A percentile compares a stretch with the other conserved stretches of the same genome.
These are phyloP conservation scores for Samia ricini DNA, from an alignment of 1,140 invertebrate genomes.

Conservation along the genomic window DNA sequence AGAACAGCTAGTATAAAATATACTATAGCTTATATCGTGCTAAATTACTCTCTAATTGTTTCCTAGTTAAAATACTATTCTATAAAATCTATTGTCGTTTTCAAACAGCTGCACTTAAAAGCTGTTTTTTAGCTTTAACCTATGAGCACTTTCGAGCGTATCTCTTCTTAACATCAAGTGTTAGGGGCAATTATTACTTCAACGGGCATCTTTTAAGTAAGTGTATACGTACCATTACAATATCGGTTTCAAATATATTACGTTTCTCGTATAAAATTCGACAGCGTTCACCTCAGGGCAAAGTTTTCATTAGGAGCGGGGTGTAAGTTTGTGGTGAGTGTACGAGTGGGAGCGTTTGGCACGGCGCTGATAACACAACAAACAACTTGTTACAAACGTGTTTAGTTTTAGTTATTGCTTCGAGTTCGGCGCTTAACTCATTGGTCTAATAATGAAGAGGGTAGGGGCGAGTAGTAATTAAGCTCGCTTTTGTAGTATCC, in stretches of 20 bases:
- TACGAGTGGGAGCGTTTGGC: conserved; percentile 62
- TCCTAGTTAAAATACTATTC: too few species aligned
- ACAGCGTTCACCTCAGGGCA: conserved; percentile 47
- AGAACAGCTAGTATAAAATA: too few species aligned
- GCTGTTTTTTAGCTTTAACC: too few species aligned
- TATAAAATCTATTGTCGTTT: too few species aligned
- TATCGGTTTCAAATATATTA: conserved; percentile 9
- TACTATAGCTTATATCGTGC: too few species aligned
- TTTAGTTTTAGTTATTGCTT: conserved; percentile 74
- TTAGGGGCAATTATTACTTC: neutral
- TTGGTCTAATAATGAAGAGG: conserved; percentile 68
- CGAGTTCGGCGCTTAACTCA: conserved; percentile 68
- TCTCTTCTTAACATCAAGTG: too few species aligned
- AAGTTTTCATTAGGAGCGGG: conserved; percentile 69
- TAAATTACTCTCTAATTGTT: too few species aligned
- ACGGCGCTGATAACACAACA: conserved; percentile 70
- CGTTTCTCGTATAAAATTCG: conserved; percentile 32
- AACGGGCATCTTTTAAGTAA: too few species aligned
- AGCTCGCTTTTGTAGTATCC: conserved; percentile 36
- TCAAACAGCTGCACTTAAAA: too few species aligned
- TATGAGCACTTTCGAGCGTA: too few species aligned
- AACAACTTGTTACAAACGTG: conserved; percentile 74
- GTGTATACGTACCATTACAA: neutral
- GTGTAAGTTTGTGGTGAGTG: conserved; percentile 63
- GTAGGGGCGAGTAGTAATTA: conserved; percentile 52